Evolutionary conservation across 1,140 invertebrate genomes (phyloP), one percentile per base, ranked within the genome.

Genomic region (Cyphomyrmex costatus): DNA sequence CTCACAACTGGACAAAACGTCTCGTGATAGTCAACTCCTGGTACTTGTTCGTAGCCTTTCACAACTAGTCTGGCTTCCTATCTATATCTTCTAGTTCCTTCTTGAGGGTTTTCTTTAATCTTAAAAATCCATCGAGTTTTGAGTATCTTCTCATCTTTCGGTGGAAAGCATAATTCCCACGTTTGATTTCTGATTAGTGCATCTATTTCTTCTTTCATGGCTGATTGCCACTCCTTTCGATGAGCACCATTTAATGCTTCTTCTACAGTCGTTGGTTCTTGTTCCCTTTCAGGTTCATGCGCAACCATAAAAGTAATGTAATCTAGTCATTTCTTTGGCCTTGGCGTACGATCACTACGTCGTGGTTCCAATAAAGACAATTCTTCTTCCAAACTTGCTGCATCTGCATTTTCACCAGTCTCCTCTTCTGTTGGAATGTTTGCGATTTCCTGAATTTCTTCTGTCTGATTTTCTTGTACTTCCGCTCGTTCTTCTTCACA

Each of bases 1-100:
- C 77, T 71, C 1, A 86, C 91, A 42, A 95, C 49, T 3, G 16
- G 49, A 92, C 33, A 91, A 91, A 86, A 91, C 86, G 90, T 93
- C 80, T 91, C 89, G 5, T 92, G 53, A 58, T 92, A 92, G 49
- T 93, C 91, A 1, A 91, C 36, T 46, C 88, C 91, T 0, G 85
- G 30, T 74, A 85, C 27, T 53, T 87, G 76, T 51, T 84, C 89
- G 8, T 92, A 60, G 2, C 21, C 53, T 5, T 7, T 27, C 1
- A 27, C 58, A 1, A 60, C 58, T 0, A 60, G 2, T 51, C 21
- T 73, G 16, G 60, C 21, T 46, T 60, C n/a, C n/a, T n/a, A n/a
- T n/a, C n/a, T 71, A n/a, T 21, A 70, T 4, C 21, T 1, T 76
- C 68, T 19, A 33, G 30, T 16, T 0, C n/a, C 49, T 16, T 42